A percentile compares a stretch with the other conserved stretches of the same genome.
These are phyloP conservation scores for Xyliphius kryptos DNA, from an alignment of 2,113 vertebrate genomes.

Conservation along the genomic window DNA sequence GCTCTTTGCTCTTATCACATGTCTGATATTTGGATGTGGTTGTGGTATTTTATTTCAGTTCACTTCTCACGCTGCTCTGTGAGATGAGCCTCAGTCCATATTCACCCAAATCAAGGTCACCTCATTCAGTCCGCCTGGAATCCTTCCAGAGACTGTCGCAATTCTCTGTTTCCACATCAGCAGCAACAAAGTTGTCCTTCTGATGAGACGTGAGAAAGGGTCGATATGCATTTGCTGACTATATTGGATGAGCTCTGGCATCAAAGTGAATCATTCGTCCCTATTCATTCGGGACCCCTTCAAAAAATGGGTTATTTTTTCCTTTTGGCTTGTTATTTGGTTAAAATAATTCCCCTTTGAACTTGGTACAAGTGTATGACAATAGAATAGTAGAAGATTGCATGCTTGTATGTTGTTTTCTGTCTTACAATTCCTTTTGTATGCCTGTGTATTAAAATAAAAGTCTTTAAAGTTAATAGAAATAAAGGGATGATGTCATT, in stretches of 20 bases:
- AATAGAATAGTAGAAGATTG: too few species aligned
- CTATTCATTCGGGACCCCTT: not conserved
- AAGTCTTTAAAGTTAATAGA: too few species aligned
- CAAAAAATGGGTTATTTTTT: not conserved
- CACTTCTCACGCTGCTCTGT: not conserved
- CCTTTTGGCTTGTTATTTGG: too few species aligned
- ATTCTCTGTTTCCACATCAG: slow-evolving; percentile 2
- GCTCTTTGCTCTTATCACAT: too few species aligned
- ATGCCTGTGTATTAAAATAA: too few species aligned
- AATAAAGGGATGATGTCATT: too few species aligned
- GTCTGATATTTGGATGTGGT: too few species aligned
- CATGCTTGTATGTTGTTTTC: too few species aligned
- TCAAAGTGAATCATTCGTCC: not conserved
- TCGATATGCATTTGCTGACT: not conserved
- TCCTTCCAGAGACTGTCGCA: slow-evolving; percentile 26
- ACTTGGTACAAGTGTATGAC: too few species aligned
- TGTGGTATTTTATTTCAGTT: not conserved
- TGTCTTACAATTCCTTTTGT: too few species aligned
- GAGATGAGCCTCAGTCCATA: not conserved
- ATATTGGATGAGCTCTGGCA: not conserved
- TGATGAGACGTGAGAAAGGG: slow-evolving; percentile 18
- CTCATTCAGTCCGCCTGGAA: slow-evolving; percentile 20
- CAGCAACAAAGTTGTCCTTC: slow-evolving; percentile 5
- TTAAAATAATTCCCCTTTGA: too few species aligned
- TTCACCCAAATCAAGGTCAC: slow-evolving; percentile 29